Evolutionary conservation across 2,113 vertebrate species (phyloP), one percentile per base, ranked within the genome.

Genomic region (Pristiophorus japonicus): DNA sequence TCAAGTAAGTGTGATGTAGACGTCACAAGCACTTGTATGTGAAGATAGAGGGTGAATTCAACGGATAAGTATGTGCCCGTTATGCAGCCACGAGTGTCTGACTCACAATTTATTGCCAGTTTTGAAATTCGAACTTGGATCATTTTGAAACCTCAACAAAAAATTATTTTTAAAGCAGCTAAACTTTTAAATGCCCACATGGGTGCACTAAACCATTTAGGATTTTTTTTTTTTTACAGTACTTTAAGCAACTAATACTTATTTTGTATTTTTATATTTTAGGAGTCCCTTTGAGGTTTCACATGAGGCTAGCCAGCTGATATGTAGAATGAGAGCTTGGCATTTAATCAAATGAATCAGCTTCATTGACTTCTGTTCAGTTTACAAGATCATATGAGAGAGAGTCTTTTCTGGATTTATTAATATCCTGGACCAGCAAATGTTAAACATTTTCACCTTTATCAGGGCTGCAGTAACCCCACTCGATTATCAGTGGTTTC

Each of bases 391-490:
- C 70, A 75, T 95, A 96, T 66, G 34, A 95, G 63, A 3, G 38
- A 66, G 59, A 62, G 22, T 63, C 45, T 70, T 66, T 51, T 95
- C 62, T 95, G 66, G 81, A 34, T 78, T 95, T 67, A 66, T 66
- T 91, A 95, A 96, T 96, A 96, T 96, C 91, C 95, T 87, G 63
- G 30, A 38, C 95, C 4, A 42, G 5, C 84, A 75, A 47, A 95
- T 90, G 59, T 75, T 96, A 47, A 47, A 95, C 4, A 95, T 93
- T 96, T 55, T 55, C 47, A n/a, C 55, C 51, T 59, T 90, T 90
- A 85, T 95, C 81, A 95, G 20, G 96, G 75, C n/a, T 95, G 96
- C 65, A 7, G 73, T 84, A 59, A 0, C 95, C 66, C 95, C 27
- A 95, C 30, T 94, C 63, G 12, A 96, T 67, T 34, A 66, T 94